A percentile compares a stretch with the other conserved stretches of the same genome.
phyloP scores from a whole-genome alignment of 2,113 vertebrate genomes.

The Chinchilla lanigera region DNA sequence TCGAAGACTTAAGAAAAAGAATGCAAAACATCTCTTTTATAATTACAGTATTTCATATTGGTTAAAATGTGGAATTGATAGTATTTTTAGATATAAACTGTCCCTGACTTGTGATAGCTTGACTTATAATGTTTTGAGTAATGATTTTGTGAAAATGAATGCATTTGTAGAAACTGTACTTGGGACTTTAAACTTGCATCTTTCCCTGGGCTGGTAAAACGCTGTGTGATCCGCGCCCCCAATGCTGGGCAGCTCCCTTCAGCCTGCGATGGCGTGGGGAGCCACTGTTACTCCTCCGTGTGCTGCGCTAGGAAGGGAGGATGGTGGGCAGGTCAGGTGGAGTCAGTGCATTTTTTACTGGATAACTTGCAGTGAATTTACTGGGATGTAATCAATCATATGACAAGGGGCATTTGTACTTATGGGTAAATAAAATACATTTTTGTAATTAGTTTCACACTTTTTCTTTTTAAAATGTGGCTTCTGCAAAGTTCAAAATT shows the following conservation, averaged over 20 bases:
- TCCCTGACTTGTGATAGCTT: not conserved
- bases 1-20: not conserved
- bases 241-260: too few relatives aligned
- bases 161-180: not conserved
- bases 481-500: not conserved
- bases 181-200: not conserved
- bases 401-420: not conserved
- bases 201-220: not conserved
- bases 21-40: not conserved
- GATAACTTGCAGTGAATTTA: not conserved
- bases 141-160: not conserved
- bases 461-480: slow-evolving; percentile 3
- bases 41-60: not conserved
- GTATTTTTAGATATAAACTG: not conserved
- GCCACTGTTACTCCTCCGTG: not conserved
- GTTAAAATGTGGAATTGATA: not conserved
- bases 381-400: not conserved
- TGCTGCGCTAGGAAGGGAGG: not conserved
- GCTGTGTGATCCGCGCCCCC: too few relatives aligned
- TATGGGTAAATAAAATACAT: slow-evolving; percentile 10
- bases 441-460: not conserved
- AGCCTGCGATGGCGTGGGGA: too few relatives aligned
- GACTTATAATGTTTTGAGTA: not conserved
- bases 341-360: not conserved
- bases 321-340: not conserved